phyloP scores from a whole-genome alignment of 1,140 invertebrate genomes.

The Diachasmimorpha longicaudata region DNA sequence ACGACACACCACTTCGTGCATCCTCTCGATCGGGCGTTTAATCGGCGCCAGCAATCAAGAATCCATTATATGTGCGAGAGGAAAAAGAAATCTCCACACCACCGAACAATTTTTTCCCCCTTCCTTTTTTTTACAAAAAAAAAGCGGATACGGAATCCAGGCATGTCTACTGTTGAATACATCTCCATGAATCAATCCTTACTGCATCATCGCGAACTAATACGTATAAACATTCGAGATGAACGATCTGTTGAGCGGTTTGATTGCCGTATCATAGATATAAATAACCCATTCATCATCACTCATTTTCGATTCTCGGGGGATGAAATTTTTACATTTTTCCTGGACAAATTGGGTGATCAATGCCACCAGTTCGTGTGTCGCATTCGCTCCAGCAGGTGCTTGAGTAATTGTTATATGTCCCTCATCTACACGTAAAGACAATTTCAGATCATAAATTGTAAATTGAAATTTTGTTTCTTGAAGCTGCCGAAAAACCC shows the following conservation, averaged over 20 bases:
- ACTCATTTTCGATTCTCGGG: too few species aligned
- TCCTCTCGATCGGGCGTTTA: constrained; percentile 14
- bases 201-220: constrained; percentile 8
- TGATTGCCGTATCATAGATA: too few species aligned
- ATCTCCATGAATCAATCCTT: constrained; percentile 19
- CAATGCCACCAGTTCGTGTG: too few species aligned
- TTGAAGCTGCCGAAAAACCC: too few species aligned
- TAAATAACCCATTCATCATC: too few species aligned
- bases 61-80: constrained; percentile 21
- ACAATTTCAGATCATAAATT: too few species aligned
- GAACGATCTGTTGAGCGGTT: constrained; percentile 11
- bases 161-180: background rate
- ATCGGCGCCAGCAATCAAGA: constrained; percentile 21
- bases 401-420: too few species aligned
- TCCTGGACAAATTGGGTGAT: too few species aligned
- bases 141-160: constrained; percentile 9
- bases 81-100: background rate
- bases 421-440: too few species aligned
- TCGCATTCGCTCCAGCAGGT: too few species aligned
- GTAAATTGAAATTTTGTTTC: too few species aligned
- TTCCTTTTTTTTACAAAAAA: background rate
- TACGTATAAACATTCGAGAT: background rate
- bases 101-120: background rate
- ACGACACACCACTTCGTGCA: background rate
- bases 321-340: too few species aligned